Conservation (phyloP, 2,797 vertebrate species). For the Takifugu rubripes region DNA sequence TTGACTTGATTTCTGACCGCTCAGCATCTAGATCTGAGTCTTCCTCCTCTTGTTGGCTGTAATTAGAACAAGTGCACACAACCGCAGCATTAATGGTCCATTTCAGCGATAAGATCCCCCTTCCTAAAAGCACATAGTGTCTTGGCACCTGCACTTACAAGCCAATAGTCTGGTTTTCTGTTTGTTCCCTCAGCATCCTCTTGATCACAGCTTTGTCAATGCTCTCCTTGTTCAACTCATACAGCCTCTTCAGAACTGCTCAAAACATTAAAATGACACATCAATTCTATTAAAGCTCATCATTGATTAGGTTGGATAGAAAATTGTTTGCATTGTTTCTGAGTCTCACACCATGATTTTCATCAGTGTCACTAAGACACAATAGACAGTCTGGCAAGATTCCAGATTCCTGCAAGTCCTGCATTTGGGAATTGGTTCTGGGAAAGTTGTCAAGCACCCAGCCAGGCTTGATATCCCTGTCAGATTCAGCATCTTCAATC, state of each 20-base stretch:
- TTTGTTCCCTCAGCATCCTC: conserved; percentile 64
- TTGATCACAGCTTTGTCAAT: conserved; percentile 69
- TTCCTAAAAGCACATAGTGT: not conserved
- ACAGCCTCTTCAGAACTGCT: conserved; percentile 77
- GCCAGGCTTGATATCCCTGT: conserved; percentile 71
- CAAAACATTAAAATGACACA: conserved; percentile 31
- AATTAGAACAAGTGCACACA: conserved; percentile 10
- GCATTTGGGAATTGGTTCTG: conserved; percentile 70
- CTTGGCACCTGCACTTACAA: conserved; percentile 66
- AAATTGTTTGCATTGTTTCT: not conserved
- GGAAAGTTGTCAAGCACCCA: conserved; percentile 95
- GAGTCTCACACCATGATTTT: conserved; percentile 71
- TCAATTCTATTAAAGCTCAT: not conserved
- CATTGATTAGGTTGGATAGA: not conserved
- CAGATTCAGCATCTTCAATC: conserved; percentile 68
- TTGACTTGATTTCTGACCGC: conserved; percentile 40
- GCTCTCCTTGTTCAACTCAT: conserved; percentile 76
- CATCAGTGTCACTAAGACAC: conserved; percentile 75
- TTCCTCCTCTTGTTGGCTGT: conserved; percentile 33
- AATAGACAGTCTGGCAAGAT: conserved; percentile 82
- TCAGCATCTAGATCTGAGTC: conserved; percentile 30
- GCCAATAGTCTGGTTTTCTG: conserved; percentile 52
- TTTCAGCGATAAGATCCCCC: not conserved
- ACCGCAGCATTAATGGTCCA: not conserved
- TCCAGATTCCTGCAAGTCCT: conserved; percentile 64